phyloP scores from a whole-genome alignment of 2,888 invertebrate species.

The Eucriotettix oculatus region DNA sequence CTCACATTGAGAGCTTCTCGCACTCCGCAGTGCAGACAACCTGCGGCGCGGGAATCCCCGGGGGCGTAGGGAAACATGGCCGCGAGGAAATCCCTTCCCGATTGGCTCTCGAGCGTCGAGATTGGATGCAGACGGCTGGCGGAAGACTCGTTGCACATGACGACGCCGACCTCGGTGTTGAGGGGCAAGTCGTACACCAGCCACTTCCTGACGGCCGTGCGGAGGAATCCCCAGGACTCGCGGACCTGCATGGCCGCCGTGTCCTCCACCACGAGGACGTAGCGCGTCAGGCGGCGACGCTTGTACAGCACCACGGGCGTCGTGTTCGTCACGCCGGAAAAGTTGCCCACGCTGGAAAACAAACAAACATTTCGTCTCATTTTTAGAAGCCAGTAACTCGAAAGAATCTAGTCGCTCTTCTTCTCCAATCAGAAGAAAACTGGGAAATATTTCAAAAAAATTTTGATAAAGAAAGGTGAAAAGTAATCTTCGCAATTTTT shows the following conservation, averaged over 20 bases:
- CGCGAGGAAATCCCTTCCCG: conserved; percentile 26
- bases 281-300: conserved; percentile 33
- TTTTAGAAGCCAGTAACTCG: too few species aligned
- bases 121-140: conserved; percentile 19
- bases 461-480: too few species aligned
- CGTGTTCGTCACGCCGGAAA: conserved; percentile 22
- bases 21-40: conserved; percentile 32
- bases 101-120: conserved; percentile 23
- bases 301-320: conserved; percentile 33
- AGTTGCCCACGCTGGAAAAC: conserved; percentile 2
- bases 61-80: conserved; percentile 34
- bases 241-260: conserved; percentile 37
- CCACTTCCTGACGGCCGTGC: conserved; percentile 38
- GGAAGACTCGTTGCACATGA: conserved; percentile 28
- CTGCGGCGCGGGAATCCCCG: conserved; percentile 29
- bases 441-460: not conserved
- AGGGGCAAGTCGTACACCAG: conserved; percentile 34
- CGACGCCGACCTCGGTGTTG: conserved; percentile 33
- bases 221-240: conserved; percentile 40
- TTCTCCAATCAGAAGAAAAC: too few species aligned
- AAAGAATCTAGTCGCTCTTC: too few species aligned
- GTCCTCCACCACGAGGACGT: conserved; percentile 39
- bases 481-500: too few species aligned
- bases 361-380: not conserved
- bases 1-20: conserved; percentile 21